A percentile compares a stretch with the other conserved stretches of the same genome.
Evolutionary conservation across 2,797 vertebrate genomes (phyloP).

Genomic region (Tenualosa ilisha): DNA sequence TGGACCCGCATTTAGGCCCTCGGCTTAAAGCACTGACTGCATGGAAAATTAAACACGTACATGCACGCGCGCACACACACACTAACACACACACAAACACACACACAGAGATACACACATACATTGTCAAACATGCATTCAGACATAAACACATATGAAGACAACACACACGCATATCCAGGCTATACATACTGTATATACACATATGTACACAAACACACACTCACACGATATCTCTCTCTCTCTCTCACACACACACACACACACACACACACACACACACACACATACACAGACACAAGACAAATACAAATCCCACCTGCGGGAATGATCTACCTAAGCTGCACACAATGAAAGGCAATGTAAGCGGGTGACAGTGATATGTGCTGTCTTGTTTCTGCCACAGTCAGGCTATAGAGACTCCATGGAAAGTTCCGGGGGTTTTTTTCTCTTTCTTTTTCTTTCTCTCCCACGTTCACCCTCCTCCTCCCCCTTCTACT

Average conservation of each 20-base stretch:
- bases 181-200: neutral
- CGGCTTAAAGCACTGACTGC: slow-evolving; percentile 71
- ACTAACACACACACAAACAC: neutral
- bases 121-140: neutral
- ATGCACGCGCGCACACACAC: slow-evolving; percentile 62
- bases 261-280: neutral
- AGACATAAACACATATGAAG: neutral
- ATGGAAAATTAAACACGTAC: slow-evolving; percentile 77
- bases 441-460: slow-evolving; percentile 22
- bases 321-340: slow-evolving; percentile 58
- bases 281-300: neutral
- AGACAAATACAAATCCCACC: slow-evolving; percentile 27
- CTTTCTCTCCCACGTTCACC: neutral
- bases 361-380: slow-evolving; percentile 57
- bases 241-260: neutral
- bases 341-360: slow-evolving; percentile 44
- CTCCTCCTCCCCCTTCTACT: slow-evolving; percentile 33
- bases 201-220: neutral
- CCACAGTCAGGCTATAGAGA: slow-evolving; percentile 53
- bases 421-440: slow-evolving; percentile 47
- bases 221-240: neutral
- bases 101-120: slow-evolving; percentile 43
- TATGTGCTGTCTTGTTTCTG: slow-evolving; percentile 61
- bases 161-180: neutral
- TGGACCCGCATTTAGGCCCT: slow-evolving; percentile 70